phyloP scores from a whole-genome alignment of 2,797 vertebrate genomes.

The Clarias pachynema region DNA sequence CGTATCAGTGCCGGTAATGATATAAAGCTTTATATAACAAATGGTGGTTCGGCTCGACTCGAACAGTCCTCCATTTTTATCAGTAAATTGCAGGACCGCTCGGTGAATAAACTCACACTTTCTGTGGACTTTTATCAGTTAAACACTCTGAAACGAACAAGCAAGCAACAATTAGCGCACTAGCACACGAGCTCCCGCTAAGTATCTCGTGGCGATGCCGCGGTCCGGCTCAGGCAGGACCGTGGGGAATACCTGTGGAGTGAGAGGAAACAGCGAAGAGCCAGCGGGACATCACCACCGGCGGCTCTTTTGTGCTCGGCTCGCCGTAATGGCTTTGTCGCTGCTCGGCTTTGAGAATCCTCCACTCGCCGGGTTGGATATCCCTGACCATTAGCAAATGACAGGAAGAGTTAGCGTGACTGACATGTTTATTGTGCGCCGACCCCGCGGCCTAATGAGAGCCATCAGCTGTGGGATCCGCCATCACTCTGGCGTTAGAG shows the following conservation, averaged over 20 bases:
- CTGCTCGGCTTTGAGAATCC: constrained; percentile 28
- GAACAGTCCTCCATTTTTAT: constrained; percentile 15
- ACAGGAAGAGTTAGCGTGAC: constrained; percentile 75
- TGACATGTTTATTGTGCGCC: constrained; percentile 79
- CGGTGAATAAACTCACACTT: constrained; percentile 24
- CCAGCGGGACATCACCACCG: background rate
- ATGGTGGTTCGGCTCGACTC: background rate
- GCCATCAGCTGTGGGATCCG: constrained; percentile 57
- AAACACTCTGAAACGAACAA: constrained; percentile 30
- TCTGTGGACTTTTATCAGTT: constrained; percentile 13
- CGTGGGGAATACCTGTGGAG: background rate
- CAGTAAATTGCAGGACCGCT: constrained; percentile 29
- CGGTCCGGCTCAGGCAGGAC: background rate
- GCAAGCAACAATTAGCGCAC: constrained; percentile 37
- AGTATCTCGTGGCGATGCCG: constrained; percentile 16
- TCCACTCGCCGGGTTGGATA: constrained; percentile 68
- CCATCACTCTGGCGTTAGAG: constrained; percentile 65
- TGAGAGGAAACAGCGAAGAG: background rate
- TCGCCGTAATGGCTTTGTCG: constrained; percentile 37
- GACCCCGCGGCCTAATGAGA: constrained; percentile 72
- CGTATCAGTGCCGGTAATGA: background rate
- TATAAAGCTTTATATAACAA: background rate
- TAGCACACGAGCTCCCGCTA: constrained; percentile 19
- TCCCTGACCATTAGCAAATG: constrained; percentile 75
- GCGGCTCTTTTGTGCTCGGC: constrained; percentile 15